Evolutionary conservation across 2,113 vertebrate species (phyloP).

Genomic region (pig (Sus scrofa)): T2T-Sscrofa CM000812.6:48360001-48360500

Average conservation of each 20-base stretch:
- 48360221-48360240: not conserved
- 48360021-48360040: not conserved
- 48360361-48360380: conserved; percentile 54
- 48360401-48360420: not conserved
- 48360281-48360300: conserved; percentile 30
- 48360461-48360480: not conserved
- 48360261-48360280: not conserved
- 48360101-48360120: not conserved
- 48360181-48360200: not conserved
- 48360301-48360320: conserved; percentile 41
- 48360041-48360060: not conserved
- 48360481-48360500: conserved; percentile 45
- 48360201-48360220: not conserved
- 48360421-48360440: not conserved
- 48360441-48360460: conserved; percentile 8
- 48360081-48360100: not conserved
- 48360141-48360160: not conserved
- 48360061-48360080: not conserved
- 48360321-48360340: not conserved
- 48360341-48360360: not conserved
- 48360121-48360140: not conserved
- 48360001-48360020: not conserved
- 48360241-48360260: not conserved
- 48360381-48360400: not conserved
- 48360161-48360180: not conserved